Base-by-base conservation (phyloP, 2,113 vertebrate genomes). In the Anthoscopus minutus region DNA sequence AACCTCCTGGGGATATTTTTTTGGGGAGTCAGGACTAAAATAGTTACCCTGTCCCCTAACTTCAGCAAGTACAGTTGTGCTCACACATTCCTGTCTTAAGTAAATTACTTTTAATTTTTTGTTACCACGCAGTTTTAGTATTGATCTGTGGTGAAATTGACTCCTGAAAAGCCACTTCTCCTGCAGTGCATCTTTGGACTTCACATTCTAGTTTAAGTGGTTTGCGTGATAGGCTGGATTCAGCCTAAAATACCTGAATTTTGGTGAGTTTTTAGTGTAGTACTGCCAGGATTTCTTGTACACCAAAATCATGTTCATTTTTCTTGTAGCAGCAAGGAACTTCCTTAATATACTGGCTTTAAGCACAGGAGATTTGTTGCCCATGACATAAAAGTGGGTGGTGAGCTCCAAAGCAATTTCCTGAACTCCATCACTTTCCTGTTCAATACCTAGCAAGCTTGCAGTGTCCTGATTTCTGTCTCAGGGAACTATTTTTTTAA, bases 401-500 rank as follows among this genome's bases (percentile, higher is more conserved):
- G 50, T 62, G 24, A 61, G 10, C 16, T 90, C 22, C 12, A n/a
- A 14, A 81, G 37, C 37, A 22, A 33, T 71, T 42, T 40, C 25
- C 51, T 81, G n/a, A 64, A 44, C 24, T 76, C n/a, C 28, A 2
- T 54, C 37, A 3, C 27, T 67, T 56, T 16, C 13, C 16, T 57
- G 3, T 45, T 13, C 10, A 54, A 4, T 38, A 27, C 25, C 37
- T 78, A 72, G 45, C 50, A 54, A 33, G 5, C 15, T 60, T 64
- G 18, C n/a, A 79, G 13, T 2, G 1, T 44, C 37, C 47, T 85
- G 1, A 0, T 28, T 47, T 66, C 27, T 81, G 27, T 33, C 13
- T 47, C 44, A 16, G 40, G 50, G n/a, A 69, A 4, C 10, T 40
- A 1, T 28, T 84, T 73, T 17, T 87, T 56, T 67, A 45, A 64